Evolutionary conservation across 2,797 vertebrate species (phyloP).

Genomic region (Parauchenoglanis punctatus): DNA sequence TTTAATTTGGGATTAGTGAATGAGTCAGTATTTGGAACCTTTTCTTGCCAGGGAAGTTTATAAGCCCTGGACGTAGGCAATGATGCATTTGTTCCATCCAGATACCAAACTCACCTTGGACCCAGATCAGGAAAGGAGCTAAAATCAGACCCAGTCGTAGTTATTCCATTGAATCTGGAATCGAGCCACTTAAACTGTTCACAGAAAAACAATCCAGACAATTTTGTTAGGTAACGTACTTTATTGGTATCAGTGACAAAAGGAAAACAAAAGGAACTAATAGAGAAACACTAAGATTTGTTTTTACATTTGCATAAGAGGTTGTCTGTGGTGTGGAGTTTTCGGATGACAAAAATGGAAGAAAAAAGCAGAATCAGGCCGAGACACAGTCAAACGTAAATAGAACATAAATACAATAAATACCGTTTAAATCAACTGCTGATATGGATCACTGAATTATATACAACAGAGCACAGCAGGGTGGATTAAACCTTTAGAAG

Average conservation of each 20-base stretch:
- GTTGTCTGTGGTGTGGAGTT: slow-evolving; percentile 40
- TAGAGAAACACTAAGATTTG: slow-evolving; percentile 42
- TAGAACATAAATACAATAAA: slow-evolving; percentile 51
- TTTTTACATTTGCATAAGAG: slow-evolving; percentile 58
- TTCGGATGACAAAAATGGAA: slow-evolving; percentile 31
- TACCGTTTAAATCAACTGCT: slow-evolving; percentile 41
- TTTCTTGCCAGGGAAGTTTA: slow-evolving; percentile 20
- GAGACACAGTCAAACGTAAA: slow-evolving; percentile 41
- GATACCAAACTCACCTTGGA: slow-evolving; percentile 43
- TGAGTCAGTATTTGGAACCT: slow-evolving; percentile 46
- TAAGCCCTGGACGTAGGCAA: slow-evolving; percentile 25
- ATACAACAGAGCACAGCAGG: slow-evolving; percentile 14
- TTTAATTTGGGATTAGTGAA: slow-evolving; percentile 54
- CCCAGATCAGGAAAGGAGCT: slow-evolving; percentile 38
- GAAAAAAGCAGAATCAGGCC: slow-evolving; percentile 34
- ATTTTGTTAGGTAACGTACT: slow-evolving; percentile 56
- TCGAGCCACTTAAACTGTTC: slow-evolving; percentile 18
- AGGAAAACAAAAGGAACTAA: slow-evolving; percentile 40
- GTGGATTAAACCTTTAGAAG: slow-evolving; percentile 14
- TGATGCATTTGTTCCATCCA: slow-evolving; percentile 51
- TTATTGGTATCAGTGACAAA: slow-evolving; percentile 61
- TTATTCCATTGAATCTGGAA: slow-evolving; percentile 10
- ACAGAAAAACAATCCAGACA: neutral
- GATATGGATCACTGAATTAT: slow-evolving; percentile 23
- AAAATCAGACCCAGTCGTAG: neutral